phyloP scores from a whole-genome alignment of 2,797 vertebrate genomes.

The Psittacula echo region DNA sequence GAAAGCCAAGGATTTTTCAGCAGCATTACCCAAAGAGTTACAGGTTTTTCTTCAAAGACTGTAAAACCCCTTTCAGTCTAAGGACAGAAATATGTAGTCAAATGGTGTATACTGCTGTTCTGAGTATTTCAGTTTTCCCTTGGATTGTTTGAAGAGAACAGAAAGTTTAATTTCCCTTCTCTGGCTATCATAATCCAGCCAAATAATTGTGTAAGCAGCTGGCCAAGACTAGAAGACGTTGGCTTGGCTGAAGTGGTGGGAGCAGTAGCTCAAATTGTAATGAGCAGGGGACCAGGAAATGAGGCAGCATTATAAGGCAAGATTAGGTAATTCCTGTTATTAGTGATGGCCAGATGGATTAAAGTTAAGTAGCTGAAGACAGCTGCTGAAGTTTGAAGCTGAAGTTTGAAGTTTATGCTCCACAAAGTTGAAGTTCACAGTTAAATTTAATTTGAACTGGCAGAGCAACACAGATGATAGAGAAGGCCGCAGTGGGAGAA shows the following conservation, averaged over 20 bases:
- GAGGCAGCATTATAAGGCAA: neutral
- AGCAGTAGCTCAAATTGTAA: neutral
- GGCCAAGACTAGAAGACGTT: neutral
- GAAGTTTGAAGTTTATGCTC: neutral
- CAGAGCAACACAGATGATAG: neutral
- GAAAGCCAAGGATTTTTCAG: neutral
- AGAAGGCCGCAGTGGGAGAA: neutral
- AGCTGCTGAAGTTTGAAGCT: neutral
- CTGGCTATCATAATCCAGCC: neutral
- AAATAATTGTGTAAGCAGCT: neutral
- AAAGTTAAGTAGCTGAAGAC: neutral
- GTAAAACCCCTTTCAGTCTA: neutral
- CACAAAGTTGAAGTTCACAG: neutral
- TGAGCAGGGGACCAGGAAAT: neutral
- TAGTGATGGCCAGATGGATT: neutral
- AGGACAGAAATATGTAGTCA: neutral
- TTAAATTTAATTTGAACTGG: neutral
- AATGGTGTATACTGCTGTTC: neutral
- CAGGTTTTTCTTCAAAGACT: neutral
- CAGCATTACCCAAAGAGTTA: neutral
- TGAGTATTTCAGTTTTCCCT: neutral
- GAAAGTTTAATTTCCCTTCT: neutral
- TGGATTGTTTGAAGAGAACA: neutral
- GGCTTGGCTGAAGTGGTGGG: neutral
- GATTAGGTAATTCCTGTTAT: neutral